Conservation (phyloP, 2,113 vertebrate species). For the Pachyramphus minor region DNA sequence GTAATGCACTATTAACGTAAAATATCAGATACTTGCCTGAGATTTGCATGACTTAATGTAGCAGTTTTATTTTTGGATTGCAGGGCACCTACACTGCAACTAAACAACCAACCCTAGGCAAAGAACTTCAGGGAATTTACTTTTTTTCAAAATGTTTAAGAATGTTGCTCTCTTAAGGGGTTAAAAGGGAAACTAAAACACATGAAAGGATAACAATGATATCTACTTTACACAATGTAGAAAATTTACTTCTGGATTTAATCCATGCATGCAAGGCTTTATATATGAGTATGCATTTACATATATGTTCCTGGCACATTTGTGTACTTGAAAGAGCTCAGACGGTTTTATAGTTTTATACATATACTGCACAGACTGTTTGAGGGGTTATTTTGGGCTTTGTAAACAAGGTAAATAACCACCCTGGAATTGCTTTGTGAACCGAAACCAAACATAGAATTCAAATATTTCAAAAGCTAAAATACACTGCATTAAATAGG, state of each 20-base stretch:
- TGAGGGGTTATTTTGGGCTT: not conserved
- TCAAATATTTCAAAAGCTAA: constrained; percentile 5
- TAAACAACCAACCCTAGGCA: not conserved
- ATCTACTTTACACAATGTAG: not conserved
- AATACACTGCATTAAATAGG: not conserved
- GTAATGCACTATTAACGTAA: not conserved
- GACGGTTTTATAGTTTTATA: not conserved
- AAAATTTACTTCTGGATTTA: not conserved
- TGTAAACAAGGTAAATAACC: not conserved
- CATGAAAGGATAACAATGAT: not conserved
- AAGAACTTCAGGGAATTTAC: not conserved
- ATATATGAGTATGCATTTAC: not conserved
- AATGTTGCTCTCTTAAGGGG: not conserved
- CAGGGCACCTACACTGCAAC: not conserved
- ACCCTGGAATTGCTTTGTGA: not conserved
- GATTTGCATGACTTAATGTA: not conserved
- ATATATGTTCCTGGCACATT: not conserved
- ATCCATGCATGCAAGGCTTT: not conserved
- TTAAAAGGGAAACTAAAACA: not conserved
- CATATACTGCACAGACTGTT: not conserved
- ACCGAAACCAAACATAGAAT: not conserved
- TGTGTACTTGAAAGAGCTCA: not conserved
- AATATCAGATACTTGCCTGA: not conserved
- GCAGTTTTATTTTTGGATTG: not conserved
- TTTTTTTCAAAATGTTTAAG: not conserved